These are phyloP conservation scores for Apamea sordens DNA, from an alignment of 2,888 invertebrate species.

Conservation along the genomic window DNA sequence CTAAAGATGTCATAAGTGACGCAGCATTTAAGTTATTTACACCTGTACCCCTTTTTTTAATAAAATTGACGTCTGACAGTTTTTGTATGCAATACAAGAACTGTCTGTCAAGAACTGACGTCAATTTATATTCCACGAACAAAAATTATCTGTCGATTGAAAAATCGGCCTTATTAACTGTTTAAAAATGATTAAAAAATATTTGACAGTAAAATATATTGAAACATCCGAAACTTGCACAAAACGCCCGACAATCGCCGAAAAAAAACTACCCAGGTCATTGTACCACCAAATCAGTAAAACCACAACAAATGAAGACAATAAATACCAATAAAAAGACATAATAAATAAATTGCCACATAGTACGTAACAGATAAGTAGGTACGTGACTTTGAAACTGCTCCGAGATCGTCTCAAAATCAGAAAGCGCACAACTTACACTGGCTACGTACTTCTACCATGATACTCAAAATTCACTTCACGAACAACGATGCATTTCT, in stretches of 20 bases:
- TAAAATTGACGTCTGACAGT: too few species aligned
- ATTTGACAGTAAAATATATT: neutral
- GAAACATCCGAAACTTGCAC: neutral
- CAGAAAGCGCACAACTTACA: slow-evolving; percentile 88
- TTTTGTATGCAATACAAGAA: neutral
- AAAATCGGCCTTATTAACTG: neutral
- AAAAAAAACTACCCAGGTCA: slow-evolving; percentile 37
- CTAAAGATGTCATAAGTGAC: neutral
- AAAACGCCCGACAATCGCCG: neutral
- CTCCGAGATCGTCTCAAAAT: slow-evolving; percentile 83
- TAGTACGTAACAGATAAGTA: slow-evolving; percentile 85
- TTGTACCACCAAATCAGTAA: slow-evolving; percentile 52
- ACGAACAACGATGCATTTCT: slow-evolving; percentile 49
- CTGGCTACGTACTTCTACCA: slow-evolving; percentile 66
- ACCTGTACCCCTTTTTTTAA: neutral
- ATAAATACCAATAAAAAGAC: slow-evolving; percentile 73
- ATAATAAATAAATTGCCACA: slow-evolving; percentile 83
- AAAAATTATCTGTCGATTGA: neutral
- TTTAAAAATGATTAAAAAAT: neutral
- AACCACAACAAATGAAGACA: slow-evolving; percentile 61
- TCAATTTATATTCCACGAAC: neutral
- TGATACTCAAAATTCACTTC: slow-evolving; percentile 44
- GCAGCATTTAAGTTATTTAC: neutral
- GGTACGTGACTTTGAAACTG: slow-evolving; percentile 85
- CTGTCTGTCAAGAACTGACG: too few species aligned